These are phyloP conservation scores for Oreochromis spilurus DNA, from an alignment of 2,113 vertebrate genomes.

Conservation along the genomic window DNA sequence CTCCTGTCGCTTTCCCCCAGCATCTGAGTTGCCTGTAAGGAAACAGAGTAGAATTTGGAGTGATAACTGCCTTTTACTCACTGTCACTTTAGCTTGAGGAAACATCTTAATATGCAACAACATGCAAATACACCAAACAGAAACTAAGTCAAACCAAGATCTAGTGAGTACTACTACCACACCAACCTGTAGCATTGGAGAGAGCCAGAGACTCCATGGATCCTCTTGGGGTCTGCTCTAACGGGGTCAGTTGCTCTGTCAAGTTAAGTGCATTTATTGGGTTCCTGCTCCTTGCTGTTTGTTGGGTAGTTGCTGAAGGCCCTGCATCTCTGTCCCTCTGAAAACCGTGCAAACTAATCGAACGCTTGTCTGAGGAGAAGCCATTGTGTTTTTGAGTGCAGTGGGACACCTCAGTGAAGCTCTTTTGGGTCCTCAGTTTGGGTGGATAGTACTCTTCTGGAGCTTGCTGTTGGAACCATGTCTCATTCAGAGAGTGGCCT, in stretches of 20 bases:
- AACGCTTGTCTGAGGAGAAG: slow-evolving; percentile 82
- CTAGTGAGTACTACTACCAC: not conserved
- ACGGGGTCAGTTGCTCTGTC: slow-evolving; percentile 84
- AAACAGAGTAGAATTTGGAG: not conserved
- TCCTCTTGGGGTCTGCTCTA: slow-evolving; percentile 88
- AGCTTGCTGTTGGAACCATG: slow-evolving; percentile 80
- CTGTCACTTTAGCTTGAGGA: not conserved
- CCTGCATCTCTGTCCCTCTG: slow-evolving; percentile 76
- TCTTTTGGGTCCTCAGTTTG: slow-evolving; percentile 84
- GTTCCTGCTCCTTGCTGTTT: slow-evolving; percentile 86
- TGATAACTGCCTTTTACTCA: not conserved
- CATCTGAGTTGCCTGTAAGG: slow-evolving; percentile 83
- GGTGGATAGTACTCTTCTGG: slow-evolving; percentile 84
- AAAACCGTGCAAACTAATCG: slow-evolving; percentile 87
- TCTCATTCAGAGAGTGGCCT: slow-evolving; percentile 83
- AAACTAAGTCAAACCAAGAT: not conserved
- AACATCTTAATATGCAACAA: not conserved
- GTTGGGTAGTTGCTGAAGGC: slow-evolving; percentile 59
- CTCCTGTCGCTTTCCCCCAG: slow-evolving; percentile 87
- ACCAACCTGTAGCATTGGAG: slow-evolving; percentile 88
- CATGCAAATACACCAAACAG: not conserved
- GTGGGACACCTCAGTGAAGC: slow-evolving; percentile 84
- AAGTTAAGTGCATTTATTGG: slow-evolving; percentile 92
- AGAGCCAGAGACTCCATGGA: slow-evolving; percentile 94
- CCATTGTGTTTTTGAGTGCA: slow-evolving; percentile 67